A percentile compares a stretch with the other conserved stretches of the same genome.
Conservation (phyloP, 2,113 vertebrate genomes). For the Australoheros scitulus region DNA sequence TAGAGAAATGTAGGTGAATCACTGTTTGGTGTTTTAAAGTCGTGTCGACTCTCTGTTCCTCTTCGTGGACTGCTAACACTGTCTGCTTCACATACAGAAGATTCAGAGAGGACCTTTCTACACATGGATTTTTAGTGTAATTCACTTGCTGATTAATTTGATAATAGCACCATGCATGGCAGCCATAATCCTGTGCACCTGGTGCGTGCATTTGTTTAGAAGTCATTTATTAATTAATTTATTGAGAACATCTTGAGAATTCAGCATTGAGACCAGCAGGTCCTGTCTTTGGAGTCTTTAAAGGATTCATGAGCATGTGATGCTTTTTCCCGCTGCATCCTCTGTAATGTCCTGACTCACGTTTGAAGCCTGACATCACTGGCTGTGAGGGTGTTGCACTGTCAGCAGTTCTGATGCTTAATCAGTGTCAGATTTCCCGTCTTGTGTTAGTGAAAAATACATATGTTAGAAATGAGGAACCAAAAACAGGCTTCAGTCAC, state of each 20-base stretch:
- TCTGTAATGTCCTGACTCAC: not conserved
- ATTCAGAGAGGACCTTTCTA: not conserved
- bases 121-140: not conserved
- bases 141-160: not conserved
- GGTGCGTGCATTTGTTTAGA: accelerated
- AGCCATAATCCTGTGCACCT: not conserved
- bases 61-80: not conserved
- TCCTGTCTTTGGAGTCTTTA: not conserved
- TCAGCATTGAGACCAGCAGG: not conserved
- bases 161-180: not conserved
- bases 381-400: not conserved
- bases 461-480: too few species aligned
- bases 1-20: not conserved
- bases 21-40: not conserved
- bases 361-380: not conserved
- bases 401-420: not conserved
- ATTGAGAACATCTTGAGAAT: not conserved
- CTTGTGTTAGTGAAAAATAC: too few species aligned
- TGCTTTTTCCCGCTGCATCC: not conserved
- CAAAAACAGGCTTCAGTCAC: too few species aligned
- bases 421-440: not conserved
- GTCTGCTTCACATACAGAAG: not conserved
- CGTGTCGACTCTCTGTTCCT: not conserved
- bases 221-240: not conserved
- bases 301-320: not conserved